phyloP scores from a whole-genome alignment of 53 echinoderm and acorn worm species.

The Astropecten irregularis region DNA sequence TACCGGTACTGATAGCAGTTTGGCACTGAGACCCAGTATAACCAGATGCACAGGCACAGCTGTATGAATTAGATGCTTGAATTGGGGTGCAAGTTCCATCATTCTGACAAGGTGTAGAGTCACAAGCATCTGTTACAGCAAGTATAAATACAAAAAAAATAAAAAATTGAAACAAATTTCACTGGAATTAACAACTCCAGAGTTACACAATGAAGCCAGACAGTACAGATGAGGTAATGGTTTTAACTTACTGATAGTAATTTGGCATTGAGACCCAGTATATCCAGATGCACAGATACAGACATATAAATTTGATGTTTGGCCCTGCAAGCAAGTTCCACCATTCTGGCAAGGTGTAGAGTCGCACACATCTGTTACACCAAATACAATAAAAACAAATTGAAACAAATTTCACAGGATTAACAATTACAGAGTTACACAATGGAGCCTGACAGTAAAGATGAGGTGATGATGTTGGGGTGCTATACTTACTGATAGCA shows the following conservation, averaged over 20 bases:
- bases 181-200: too few relatives aligned
- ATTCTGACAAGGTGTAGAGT: background rate
- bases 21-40: background rate
- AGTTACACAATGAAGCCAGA: too few relatives aligned
- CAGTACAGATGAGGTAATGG: background rate
- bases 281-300: background rate
- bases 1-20: background rate
- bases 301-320: background rate
- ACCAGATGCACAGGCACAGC: background rate
- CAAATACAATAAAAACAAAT: too few relatives aligned
- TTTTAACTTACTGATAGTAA: background rate
- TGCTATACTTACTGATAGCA: background rate
- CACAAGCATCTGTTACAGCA: too few relatives aligned
- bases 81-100: background rate
- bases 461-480: background rate
- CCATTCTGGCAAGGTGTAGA: slow-evolving; percentile 9
- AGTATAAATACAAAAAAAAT: too few relatives aligned
- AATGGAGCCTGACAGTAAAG: background rate
- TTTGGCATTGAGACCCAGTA: background rate
- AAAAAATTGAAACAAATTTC: too few relatives aligned
- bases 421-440: too few relatives aligned
- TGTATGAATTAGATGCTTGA: background rate
- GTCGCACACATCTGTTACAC: too few relatives aligned
- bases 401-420: too few relatives aligned
- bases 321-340: background rate